Evolutionary conservation across 2,797 vertebrate genomes (phyloP).

Genomic region (Poeciliopsis infans): DNA sequence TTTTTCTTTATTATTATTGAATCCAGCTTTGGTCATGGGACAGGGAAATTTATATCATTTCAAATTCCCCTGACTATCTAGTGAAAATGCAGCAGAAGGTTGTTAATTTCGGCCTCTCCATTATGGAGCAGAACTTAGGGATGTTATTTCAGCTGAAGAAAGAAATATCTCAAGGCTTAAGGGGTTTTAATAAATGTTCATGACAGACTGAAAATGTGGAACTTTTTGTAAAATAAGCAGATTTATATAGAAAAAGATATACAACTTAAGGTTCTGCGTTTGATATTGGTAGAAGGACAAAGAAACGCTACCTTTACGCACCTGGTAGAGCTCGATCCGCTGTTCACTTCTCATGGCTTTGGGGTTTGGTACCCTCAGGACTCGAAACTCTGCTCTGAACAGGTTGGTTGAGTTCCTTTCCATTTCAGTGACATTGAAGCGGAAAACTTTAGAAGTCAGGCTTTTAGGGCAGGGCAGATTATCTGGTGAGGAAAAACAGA

Average conservation of each 20-base stretch:
- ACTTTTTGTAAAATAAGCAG: neutral
- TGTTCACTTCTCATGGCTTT: slow-evolving; percentile 90
- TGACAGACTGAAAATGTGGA: neutral
- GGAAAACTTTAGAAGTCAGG: slow-evolving; percentile 90
- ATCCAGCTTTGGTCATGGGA: neutral
- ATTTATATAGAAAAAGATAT: neutral
- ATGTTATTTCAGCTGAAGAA: neutral
- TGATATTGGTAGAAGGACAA: slow-evolving; percentile 52
- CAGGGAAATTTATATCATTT: neutral
- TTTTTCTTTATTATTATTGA: neutral
- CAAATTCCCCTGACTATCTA: neutral
- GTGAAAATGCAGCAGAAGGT: neutral
- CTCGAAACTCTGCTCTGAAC: slow-evolving; percentile 92
- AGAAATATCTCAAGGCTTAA: neutral
- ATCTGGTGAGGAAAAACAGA: slow-evolving; percentile 74
- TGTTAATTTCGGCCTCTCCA: neutral
- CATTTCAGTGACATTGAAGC: slow-evolving; percentile 90
- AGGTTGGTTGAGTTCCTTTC: slow-evolving; percentile 93
- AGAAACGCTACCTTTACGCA: slow-evolving; percentile 78
- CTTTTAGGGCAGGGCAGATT: slow-evolving; percentile 90
- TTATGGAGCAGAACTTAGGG: neutral
- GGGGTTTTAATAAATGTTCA: slow-evolving; percentile 1
- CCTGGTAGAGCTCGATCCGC: slow-evolving; percentile 95
- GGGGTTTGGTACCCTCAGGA: slow-evolving; percentile 86
- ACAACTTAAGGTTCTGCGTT: slow-evolving; percentile 12